These are phyloP conservation scores for Andrena praecox DNA, from an alignment of 2,888 invertebrate species.

Conservation along the genomic window DNA sequence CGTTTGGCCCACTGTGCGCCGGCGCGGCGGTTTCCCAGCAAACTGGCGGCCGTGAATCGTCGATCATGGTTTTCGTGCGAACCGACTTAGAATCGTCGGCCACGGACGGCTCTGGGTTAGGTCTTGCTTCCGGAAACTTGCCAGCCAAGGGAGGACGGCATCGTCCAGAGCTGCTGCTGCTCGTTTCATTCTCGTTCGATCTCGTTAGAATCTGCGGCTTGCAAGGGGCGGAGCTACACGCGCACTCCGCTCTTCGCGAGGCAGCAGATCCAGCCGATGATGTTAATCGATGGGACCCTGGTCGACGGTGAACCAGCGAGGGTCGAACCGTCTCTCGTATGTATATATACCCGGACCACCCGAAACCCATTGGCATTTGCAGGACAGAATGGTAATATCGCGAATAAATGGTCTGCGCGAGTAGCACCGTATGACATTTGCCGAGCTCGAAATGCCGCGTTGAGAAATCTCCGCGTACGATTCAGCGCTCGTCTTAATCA, in stretches of 20 bases:
- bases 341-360: not conserved
- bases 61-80: constrained; percentile 12
- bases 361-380: not conserved
- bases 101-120: not conserved
- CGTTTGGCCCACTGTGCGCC: too few relatives aligned
- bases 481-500: constrained; percentile 5
- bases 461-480: not conserved
- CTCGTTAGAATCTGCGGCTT: constrained; percentile 26
- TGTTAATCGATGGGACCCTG: constrained; percentile 25
- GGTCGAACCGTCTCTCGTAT: not conserved
- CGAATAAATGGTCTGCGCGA: not conserved
- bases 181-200: constrained; percentile 16
- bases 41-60: constrained; percentile 17
- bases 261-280: constrained; percentile 18
- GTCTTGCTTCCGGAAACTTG: constrained; percentile 13
- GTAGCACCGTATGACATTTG: not conserved
- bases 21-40: constrained; percentile 27
- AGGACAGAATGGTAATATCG: not conserved
- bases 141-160: not conserved
- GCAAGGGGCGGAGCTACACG: constrained; percentile 22
- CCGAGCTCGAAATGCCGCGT: not conserved
- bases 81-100: constrained; percentile 4
- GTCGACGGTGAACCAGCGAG: constrained; percentile 5
- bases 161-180: not conserved
- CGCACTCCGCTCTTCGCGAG: not conserved